A percentile compares a stretch with the other conserved stretches of the same genome.
These are phyloP conservation scores for Reticulitermes speratus DNA, from an alignment of 1,140 invertebrate genomes.

Conservation along the genomic window DNA sequence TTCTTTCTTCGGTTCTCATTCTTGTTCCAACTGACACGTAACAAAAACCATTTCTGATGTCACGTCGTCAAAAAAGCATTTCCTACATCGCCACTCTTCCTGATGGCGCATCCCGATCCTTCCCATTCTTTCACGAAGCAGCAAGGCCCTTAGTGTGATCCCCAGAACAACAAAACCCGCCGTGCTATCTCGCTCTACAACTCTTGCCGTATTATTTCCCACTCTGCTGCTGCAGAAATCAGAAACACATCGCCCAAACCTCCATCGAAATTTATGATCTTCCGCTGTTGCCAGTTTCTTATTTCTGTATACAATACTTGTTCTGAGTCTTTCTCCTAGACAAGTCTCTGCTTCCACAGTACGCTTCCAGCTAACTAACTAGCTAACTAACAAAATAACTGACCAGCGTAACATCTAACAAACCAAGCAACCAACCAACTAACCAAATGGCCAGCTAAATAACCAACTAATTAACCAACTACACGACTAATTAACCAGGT, in stretches of 20 bases:
- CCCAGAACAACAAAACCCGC: not conserved
- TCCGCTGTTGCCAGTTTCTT: not conserved
- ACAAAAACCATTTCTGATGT: constrained; percentile 2
- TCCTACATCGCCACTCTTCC: not conserved
- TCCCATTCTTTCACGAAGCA: not conserved
- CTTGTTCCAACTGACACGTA: not conserved
- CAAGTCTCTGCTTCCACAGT: not conserved
- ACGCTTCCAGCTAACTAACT: too few relatives aligned
- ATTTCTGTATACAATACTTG: not conserved
- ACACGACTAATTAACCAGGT: too few relatives aligned
- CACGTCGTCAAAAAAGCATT: constrained; percentile 10
- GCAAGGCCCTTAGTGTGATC: not conserved
- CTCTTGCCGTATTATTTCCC: not conserved
- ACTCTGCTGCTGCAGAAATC: not conserved
- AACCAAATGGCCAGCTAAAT: too few relatives aligned
- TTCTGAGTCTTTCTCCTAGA: not conserved
- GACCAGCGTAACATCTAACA: too few relatives aligned
- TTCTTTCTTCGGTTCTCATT: not conserved
- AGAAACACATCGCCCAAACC: not conserved
- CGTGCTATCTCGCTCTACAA: not conserved
- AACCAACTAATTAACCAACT: too few relatives aligned
- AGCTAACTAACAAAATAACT: too few relatives aligned
- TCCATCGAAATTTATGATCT: not conserved
- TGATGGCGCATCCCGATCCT: too few relatives aligned
- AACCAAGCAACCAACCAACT: too few relatives aligned